Evolutionary conservation across 2,888 invertebrate species (phyloP).

Genomic region (Limulus polyphemus): DNA sequence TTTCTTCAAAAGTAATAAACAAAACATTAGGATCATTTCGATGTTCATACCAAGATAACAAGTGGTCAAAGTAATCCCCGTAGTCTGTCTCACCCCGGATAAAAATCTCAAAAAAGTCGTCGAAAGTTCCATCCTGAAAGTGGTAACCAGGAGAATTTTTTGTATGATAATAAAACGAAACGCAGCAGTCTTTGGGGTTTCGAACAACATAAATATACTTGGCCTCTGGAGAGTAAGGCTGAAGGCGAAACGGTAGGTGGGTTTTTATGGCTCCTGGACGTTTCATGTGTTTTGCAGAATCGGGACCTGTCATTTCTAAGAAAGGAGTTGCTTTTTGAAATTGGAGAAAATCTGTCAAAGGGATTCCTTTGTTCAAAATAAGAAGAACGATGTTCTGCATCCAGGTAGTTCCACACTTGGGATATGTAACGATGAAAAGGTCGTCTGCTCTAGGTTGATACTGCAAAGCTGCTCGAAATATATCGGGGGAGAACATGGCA

Average conservation of each 20-base stretch:
- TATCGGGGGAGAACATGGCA: conserved; percentile 7
- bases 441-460: conserved; percentile 13
- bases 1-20: conserved; percentile 37
- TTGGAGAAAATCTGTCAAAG: no score
- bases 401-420: conserved; percentile 22
- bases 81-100: conserved; percentile 32
- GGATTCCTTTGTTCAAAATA: conserved; percentile 10
- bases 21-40: conserved; percentile 32
- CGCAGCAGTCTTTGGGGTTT: conserved; percentile 39
- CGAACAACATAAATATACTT: conserved; percentile 37
- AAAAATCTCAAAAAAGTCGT: conserved; percentile 38
- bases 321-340: no score
- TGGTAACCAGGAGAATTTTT: conserved; percentile 15
- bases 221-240: conserved; percentile 23
- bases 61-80: conserved; percentile 25
- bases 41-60: conserved; percentile 22
- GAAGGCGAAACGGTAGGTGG: conserved; percentile 30
- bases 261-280: conserved; percentile 25
- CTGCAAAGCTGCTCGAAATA: conserved; percentile 6
- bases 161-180: conserved; percentile 38
- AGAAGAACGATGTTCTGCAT: conserved; percentile 17
- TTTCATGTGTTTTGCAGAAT: conserved; percentile 13
- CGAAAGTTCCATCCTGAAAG: conserved; percentile 25
- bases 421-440: conserved; percentile 17
- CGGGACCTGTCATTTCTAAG: conserved; percentile 19